Evolutionary conservation across 2,797 vertebrate genomes (phyloP).

Genomic region (Etheostoma nigrum): DNA sequence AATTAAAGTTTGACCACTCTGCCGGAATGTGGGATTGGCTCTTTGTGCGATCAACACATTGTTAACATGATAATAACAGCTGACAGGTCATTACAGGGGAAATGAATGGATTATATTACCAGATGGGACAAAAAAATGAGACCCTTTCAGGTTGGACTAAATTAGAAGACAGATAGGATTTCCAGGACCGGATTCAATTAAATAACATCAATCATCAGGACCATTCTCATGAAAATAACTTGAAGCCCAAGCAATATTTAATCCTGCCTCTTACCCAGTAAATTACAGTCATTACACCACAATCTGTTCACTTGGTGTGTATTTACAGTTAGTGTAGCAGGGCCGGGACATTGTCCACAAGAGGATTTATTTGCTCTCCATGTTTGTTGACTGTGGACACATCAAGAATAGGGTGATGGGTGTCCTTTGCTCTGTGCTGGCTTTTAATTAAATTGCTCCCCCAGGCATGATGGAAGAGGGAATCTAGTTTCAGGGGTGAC

Average conservation of each 20-base stretch:
- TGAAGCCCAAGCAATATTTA: conserved; percentile 39
- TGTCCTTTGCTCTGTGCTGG: conserved; percentile 69
- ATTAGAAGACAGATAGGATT: conserved; percentile 55
- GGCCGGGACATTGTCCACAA: conserved; percentile 31
- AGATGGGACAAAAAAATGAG: conserved; percentile 52
- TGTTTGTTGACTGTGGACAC: conserved; percentile 60
- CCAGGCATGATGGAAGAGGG: conserved; percentile 81
- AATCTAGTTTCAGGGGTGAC: conserved; percentile 83
- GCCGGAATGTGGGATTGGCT: background rate
- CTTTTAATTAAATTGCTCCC: conserved; percentile 84
- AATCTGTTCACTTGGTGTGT: conserved; percentile 53
- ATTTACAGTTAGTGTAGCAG: conserved; percentile 54
- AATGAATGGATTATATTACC: conserved; percentile 48
- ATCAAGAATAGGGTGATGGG: conserved; percentile 69
- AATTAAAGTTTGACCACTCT: conserved; percentile 10
- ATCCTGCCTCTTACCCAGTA: conserved; percentile 32
- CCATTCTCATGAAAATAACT: conserved; percentile 51
- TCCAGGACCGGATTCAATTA: conserved; percentile 41
- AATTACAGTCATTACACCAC: conserved; percentile 58
- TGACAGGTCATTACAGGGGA: conserved; percentile 41
- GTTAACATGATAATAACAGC: conserved; percentile 53
- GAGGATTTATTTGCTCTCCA: conserved; percentile 63
- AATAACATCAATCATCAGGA: conserved; percentile 48
- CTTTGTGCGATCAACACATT: conserved; percentile 40
- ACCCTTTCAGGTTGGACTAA: conserved; percentile 41